Evolutionary conservation across 2,797 vertebrate species (phyloP).

Genomic region (Bradypodion ventrale): DNA sequence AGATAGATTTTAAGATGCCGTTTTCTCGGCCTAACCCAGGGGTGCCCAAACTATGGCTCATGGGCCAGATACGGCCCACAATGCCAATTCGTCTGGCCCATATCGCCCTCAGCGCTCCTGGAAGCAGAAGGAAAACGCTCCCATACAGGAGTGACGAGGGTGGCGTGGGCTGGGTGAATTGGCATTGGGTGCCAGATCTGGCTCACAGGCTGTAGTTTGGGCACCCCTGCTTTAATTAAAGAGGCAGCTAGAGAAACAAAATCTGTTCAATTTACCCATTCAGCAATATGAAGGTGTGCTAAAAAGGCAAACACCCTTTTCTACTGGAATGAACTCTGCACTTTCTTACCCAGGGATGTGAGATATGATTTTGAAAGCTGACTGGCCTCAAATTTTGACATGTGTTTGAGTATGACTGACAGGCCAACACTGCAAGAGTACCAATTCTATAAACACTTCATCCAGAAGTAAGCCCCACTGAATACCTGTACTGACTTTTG

Average conservation of each 20-base stretch:
- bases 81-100: no score
- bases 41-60: no score
- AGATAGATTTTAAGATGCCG: no score
- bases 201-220: no score
- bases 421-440: not conserved
- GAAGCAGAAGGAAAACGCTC: no score
- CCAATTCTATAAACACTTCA: not conserved
- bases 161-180: no score
- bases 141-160: no score
- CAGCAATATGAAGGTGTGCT: not conserved
- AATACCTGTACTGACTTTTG: not conserved
- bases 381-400: not conserved
- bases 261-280: not conserved
- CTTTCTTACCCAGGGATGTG: not conserved
- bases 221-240: not conserved
- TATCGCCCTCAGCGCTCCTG: no score
- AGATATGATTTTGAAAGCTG: not conserved
- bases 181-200: no score
- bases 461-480: not conserved
- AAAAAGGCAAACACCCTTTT: not conserved
- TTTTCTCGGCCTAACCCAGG: no score
- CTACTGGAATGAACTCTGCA: not conserved
- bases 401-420: no score
- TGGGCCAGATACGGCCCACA: no score
- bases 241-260: constrained; percentile 8